Percentiles rank a stretch among this genome's conserved stretches.
Evolutionary conservation across 2,113 vertebrate genomes (phyloP).

Genomic region (Dasyprocta punctata): DNA sequence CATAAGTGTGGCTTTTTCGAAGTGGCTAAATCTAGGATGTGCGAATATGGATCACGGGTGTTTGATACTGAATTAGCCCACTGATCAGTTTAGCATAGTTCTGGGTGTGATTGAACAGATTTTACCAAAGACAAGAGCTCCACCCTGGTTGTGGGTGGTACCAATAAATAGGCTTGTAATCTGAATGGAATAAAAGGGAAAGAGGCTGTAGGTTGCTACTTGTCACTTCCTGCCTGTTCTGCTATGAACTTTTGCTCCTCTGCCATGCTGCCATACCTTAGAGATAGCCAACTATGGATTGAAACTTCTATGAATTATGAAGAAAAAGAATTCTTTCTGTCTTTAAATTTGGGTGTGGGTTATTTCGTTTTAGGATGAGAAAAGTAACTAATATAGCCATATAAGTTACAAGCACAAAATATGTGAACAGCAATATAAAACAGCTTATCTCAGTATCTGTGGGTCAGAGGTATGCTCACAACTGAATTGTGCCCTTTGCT

Average conservation of each 20-base stretch:
- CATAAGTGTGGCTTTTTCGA: not conserved
- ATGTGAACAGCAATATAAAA: not conserved
- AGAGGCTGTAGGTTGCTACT: not conserved
- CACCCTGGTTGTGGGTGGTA: not conserved
- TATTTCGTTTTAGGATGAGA: not conserved
- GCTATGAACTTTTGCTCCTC: not conserved
- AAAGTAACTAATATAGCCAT: not conserved
- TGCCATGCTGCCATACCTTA: not conserved
- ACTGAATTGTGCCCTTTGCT: not conserved
- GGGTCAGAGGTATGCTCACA: not conserved
- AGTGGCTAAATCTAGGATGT: not conserved
- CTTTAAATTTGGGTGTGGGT: not conserved
- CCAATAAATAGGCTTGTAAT: not conserved
- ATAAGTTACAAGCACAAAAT: not conserved
- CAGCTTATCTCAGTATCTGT: not conserved
- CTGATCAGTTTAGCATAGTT: not conserved
- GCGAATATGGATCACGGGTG: not conserved
- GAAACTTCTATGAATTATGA: not conserved
- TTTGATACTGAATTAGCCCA: not conserved
- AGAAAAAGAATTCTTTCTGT: not conserved
- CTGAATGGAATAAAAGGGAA: not conserved
- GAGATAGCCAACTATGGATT: not conserved
- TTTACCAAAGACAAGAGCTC: not conserved
- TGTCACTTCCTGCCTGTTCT: not conserved
- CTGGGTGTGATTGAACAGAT: not conserved